Evolutionary conservation across 2,888 invertebrate genomes (phyloP).

Genomic region (Noctua janthe): DNA sequence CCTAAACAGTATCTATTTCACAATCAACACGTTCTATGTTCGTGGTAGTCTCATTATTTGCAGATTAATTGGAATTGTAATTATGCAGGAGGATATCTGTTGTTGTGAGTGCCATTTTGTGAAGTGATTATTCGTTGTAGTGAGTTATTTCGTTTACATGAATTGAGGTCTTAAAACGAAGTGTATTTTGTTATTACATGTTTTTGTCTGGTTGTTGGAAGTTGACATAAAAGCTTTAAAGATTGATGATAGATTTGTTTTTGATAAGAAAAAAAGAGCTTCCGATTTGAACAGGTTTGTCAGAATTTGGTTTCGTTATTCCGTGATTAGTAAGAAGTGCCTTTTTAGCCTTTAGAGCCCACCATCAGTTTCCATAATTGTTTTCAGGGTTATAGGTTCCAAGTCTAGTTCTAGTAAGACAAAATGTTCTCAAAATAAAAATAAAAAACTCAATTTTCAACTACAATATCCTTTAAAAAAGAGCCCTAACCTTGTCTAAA

Average conservation of each 20-base stretch:
- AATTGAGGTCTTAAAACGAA: neutral
- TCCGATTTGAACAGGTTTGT: neutral
- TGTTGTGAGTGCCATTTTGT: neutral
- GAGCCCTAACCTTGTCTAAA: neutral
- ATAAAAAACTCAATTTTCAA: too few relatives aligned
- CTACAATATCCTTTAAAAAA: neutral
- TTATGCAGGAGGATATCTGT: neutral
- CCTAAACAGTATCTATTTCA: conserved; percentile 42
- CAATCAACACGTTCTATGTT: conserved; percentile 19
- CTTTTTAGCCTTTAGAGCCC: neutral
- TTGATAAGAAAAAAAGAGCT: neutral
- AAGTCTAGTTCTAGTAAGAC: neutral
- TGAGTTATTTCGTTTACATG: neutral
- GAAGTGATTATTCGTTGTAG: neutral
- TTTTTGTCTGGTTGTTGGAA: neutral
- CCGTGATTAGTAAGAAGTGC: neutral
- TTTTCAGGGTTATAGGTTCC: neutral
- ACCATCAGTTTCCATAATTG: neutral
- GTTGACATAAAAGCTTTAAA: neutral
- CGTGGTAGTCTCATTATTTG: conserved; percentile 23
- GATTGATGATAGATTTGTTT: neutral
- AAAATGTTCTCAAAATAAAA: neutral
- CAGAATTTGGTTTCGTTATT: neutral
- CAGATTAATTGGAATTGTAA: conserved; percentile 30
- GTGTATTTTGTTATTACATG: neutral